Percentiles rank a stretch among this genome's conserved stretches.
These are phyloP conservation scores for Polypterus senegalus DNA, from an alignment of 2,113 vertebrate genomes.

Conservation along the genomic window DNA sequence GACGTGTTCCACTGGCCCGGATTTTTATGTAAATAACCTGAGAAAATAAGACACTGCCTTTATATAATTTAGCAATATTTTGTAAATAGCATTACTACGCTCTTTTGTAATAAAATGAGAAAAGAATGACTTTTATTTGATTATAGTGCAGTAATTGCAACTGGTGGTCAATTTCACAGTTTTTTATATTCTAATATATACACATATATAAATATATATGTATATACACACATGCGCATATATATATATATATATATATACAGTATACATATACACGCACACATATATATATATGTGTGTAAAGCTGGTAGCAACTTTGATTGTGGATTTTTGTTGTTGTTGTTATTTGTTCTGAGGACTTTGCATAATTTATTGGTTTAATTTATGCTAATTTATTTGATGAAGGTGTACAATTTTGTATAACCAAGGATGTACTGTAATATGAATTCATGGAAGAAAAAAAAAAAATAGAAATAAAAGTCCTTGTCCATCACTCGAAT, in stretches of 20 bases:
- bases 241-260: slow-evolving; percentile 14
- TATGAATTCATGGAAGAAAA: slow-evolving; percentile 73
- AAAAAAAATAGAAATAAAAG: slow-evolving; percentile 52
- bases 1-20: slow-evolving; percentile 37
- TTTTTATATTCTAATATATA: slow-evolving; percentile 43
- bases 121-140: slow-evolving; percentile 57
- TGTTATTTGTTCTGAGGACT: slow-evolving; percentile 86
- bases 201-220: slow-evolving; percentile 11
- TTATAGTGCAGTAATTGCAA: slow-evolving; percentile 68
- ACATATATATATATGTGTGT: slow-evolving; percentile 29
- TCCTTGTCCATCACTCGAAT: slow-evolving; percentile 52
- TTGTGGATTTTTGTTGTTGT: slow-evolving; percentile 74
- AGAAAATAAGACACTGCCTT: slow-evolving; percentile 86
- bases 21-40: slow-evolving; percentile 71
- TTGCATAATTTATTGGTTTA: slow-evolving; percentile 99
- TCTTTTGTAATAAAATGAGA: slow-evolving; percentile 74
- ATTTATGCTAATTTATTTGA: slow-evolving; percentile 99
- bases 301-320: slow-evolving; percentile 72
- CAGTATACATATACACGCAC: slow-evolving; percentile 5
- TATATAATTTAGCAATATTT: slow-evolving; percentile 97
- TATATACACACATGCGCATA: slow-evolving; percentile 7
- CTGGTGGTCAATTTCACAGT: slow-evolving; percentile 62
- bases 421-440: slow-evolving; percentile 90
- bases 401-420: slow-evolving; percentile 87
- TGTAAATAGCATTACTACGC: slow-evolving; percentile 92